These are phyloP conservation scores for Erebia palarica DNA, from an alignment of 2,888 invertebrate species.

Conservation along the genomic window DNA sequence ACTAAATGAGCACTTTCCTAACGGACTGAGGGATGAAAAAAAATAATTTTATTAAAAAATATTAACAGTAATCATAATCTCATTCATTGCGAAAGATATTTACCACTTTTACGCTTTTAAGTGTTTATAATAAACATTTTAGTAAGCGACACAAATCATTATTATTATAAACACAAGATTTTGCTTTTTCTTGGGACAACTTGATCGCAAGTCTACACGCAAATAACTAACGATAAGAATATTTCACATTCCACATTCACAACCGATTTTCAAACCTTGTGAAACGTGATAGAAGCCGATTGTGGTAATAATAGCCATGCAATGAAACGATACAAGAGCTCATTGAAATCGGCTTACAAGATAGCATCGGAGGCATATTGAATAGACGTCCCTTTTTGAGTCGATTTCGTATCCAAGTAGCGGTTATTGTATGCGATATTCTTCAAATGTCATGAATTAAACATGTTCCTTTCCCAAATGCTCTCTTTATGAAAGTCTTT, in stretches of 20 bases:
- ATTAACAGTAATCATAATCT: too few relatives aligned
- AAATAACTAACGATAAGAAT: not conserved
- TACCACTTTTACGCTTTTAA: too few relatives aligned
- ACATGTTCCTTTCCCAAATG: not conserved
- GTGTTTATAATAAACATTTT: too few relatives aligned
- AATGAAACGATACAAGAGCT: slow-evolving; percentile 7
- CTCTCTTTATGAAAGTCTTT: not conserved
- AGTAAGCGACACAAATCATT: too few relatives aligned
- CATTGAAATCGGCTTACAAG: slow-evolving; percentile 19
- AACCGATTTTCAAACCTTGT: slow-evolving; percentile 6
- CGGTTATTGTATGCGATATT: not conserved
- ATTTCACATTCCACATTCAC: too few relatives aligned
- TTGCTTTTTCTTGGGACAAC: too few relatives aligned
- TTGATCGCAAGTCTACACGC: not conserved
- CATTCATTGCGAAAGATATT: too few relatives aligned
- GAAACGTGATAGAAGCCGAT: slow-evolving; percentile 6
- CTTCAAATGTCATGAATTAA: not conserved
- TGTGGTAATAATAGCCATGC: slow-evolving; percentile 1
- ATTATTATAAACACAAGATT: too few relatives aligned
- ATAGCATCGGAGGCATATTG: slow-evolving; percentile 16
- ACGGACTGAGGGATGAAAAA: too few relatives aligned
- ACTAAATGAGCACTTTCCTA: too few relatives aligned
- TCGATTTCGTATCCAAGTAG: slow-evolving; percentile 12
- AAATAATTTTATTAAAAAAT: too few relatives aligned
- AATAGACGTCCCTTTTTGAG: slow-evolving; percentile 1